These are phyloP conservation scores for Trachelus tabidus DNA, from an alignment of 2,888 invertebrate genomes.

Conservation along the genomic window DNA sequence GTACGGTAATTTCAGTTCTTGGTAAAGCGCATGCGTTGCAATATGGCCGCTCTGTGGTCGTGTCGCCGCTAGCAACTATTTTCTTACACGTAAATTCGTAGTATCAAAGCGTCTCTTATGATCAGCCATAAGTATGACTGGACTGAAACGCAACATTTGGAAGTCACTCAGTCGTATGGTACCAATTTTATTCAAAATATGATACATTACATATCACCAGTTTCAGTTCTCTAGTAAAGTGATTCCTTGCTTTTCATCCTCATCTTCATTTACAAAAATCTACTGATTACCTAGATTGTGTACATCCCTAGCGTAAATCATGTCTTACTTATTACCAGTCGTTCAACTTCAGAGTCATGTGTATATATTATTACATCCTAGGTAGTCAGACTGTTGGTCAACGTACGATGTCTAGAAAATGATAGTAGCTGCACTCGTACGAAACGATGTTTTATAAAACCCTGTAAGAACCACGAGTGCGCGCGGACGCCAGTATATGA, in stretches of 20 bases:
- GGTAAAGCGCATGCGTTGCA: slow-evolving; percentile 40
- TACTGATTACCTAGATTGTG: not conserved
- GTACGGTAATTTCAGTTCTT: slow-evolving; percentile 38
- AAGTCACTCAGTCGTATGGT: not conserved
- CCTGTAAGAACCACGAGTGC: not conserved
- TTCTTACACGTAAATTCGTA: slow-evolving; percentile 44
- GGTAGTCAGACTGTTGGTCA: too few relatives aligned
- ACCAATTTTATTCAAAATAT: not conserved
- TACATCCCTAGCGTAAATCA: not conserved
- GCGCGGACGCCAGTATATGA: slow-evolving; percentile 39
- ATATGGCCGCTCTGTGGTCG: slow-evolving; percentile 34
- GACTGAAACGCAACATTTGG: not conserved
- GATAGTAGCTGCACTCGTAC: not conserved
- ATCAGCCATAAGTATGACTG: not conserved
- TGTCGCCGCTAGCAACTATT: slow-evolving; percentile 41
- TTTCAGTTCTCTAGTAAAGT: not conserved
- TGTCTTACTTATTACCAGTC: not conserved
- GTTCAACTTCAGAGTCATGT: not conserved
- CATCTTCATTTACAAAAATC: not conserved
- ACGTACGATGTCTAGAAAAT: not conserved
- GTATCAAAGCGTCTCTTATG: slow-evolving; percentile 26
- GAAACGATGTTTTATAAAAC: not conserved
- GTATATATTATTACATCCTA: not conserved
- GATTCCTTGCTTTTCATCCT: too few relatives aligned
- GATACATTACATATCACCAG: not conserved